These are phyloP conservation scores for Galerucella nymphaeae DNA, from an alignment of 2,888 invertebrate genomes.

Conservation along the genomic window DNA sequence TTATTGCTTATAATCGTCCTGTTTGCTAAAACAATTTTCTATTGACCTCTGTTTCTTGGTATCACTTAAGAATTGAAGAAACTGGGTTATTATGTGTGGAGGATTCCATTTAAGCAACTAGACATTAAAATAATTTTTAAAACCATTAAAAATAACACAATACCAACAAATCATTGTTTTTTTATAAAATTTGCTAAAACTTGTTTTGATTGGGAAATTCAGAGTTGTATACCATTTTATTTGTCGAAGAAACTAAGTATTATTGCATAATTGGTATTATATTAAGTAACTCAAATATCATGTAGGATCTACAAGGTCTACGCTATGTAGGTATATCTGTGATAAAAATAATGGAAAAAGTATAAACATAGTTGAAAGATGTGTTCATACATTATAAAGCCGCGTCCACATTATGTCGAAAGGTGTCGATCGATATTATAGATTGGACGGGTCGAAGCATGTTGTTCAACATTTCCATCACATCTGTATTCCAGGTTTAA, in stretches of 20 bases:
- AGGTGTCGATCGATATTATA: no score
- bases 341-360: not conserved
- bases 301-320: conserved; percentile 1
- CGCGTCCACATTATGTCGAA: no score
- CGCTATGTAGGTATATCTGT: not conserved
- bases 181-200: conserved; percentile 8
- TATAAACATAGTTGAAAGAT: conserved; percentile 8
- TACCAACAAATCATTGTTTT: not conserved
- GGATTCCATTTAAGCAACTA: not conserved
- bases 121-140: not conserved
- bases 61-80: not conserved
- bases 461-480: no score
- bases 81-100: not conserved
- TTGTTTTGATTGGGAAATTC: conserved; percentile 14
- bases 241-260: not conserved
- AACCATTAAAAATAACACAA: not conserved
- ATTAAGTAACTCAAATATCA: conserved; percentile 5
- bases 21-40: not conserved
- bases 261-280: not conserved
- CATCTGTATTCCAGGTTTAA: no score
- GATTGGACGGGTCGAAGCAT: no score
- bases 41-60: not conserved
- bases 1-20: not conserved
- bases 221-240: not conserved
- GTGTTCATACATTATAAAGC: no score